Conservation (phyloP, 2,797 vertebrate genomes). For the Mallotus villosus region DNA sequence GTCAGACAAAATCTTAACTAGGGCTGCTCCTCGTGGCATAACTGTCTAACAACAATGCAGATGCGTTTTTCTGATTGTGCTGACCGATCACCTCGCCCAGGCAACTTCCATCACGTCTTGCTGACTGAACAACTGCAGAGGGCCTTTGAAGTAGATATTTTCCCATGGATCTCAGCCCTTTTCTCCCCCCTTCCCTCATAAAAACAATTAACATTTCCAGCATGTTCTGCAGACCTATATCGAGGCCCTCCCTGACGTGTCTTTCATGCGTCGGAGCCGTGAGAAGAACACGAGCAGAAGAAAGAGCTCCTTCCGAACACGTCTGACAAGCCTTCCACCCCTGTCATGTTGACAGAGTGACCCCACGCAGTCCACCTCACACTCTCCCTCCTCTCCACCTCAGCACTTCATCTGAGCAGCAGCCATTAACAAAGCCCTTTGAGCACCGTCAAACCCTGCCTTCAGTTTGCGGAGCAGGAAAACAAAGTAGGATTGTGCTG, state of each 20-base stretch:
- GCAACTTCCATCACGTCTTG: conserved; percentile 44
- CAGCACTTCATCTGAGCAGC: conserved; percentile 17
- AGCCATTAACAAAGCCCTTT: not conserved
- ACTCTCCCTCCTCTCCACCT: conserved; percentile 3
- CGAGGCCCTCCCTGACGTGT: conserved; percentile 43
- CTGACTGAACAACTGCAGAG: conserved; percentile 55
- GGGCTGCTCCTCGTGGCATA: conserved; percentile 49
- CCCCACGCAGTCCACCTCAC: not conserved
- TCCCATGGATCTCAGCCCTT: conserved; percentile 52
- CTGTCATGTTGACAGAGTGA: conserved; percentile 22
- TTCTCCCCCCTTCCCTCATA: conserved; percentile 32
- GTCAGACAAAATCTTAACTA: conserved; percentile 31
- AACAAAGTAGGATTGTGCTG: not conserved
- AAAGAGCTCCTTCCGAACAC: conserved; percentile 25
- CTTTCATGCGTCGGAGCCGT: conserved; percentile 47
- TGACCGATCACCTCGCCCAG: conserved; percentile 45
- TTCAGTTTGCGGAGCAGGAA: conserved; percentile 1
- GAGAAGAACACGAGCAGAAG: not conserved
- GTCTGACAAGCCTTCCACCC: conserved; percentile 38
- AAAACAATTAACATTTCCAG: conserved; percentile 63
- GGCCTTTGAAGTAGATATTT: conserved; percentile 63
- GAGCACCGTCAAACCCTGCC: conserved; percentile 19
- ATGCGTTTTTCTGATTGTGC: conserved; percentile 63
- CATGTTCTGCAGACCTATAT: conserved; percentile 35
- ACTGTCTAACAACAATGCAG: conserved; percentile 36